A percentile compares a stretch with the other conserved stretches of the same genome.
phyloP scores from a whole-genome alignment of 2,797 vertebrate genomes.

The Betta splendens region DNA sequence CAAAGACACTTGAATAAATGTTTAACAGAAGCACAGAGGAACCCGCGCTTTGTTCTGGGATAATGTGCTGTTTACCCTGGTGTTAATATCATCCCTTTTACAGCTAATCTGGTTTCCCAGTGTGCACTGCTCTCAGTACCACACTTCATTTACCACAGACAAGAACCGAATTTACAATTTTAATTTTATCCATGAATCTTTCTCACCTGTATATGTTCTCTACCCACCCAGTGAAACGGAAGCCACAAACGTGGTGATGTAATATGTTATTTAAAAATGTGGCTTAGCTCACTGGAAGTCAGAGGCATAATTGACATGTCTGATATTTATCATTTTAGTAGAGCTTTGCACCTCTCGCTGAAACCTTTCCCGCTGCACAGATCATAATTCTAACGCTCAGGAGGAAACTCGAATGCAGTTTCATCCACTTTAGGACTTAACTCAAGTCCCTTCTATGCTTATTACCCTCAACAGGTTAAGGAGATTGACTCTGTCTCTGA shows the following conservation, averaged over 20 bases:
- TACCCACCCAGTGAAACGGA: not conserved
- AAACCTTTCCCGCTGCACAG: not conserved
- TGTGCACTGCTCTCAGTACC: not conserved
- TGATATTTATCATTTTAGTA: not conserved
- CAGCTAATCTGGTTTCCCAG: conserved; percentile 10
- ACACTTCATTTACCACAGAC: not conserved
- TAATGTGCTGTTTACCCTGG: conserved; percentile 20
- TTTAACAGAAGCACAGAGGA: conserved; percentile 45
- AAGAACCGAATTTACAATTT: not conserved
- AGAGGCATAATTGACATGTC: not conserved
- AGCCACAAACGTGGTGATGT: not conserved
- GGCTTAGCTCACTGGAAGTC: too few relatives aligned
- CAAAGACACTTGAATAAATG: conserved; percentile 52
- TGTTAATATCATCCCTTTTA: conserved; percentile 19
- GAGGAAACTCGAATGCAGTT: conserved; percentile 12
- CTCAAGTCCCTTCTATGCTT: conserved; percentile 22
- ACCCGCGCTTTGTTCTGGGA: conserved; percentile 22
- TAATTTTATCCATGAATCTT: conserved; percentile 1
- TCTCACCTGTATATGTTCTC: not conserved
- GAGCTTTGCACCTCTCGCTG: not conserved
- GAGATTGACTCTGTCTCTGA: conserved; percentile 39
- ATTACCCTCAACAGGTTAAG: conserved; percentile 51
- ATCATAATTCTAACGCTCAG: conserved; percentile 10
- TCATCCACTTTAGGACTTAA: conserved; percentile 26
- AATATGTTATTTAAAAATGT: not conserved